Conservation (phyloP, 2,797 vertebrate genomes). For the Perodicticus potto region DNA sequence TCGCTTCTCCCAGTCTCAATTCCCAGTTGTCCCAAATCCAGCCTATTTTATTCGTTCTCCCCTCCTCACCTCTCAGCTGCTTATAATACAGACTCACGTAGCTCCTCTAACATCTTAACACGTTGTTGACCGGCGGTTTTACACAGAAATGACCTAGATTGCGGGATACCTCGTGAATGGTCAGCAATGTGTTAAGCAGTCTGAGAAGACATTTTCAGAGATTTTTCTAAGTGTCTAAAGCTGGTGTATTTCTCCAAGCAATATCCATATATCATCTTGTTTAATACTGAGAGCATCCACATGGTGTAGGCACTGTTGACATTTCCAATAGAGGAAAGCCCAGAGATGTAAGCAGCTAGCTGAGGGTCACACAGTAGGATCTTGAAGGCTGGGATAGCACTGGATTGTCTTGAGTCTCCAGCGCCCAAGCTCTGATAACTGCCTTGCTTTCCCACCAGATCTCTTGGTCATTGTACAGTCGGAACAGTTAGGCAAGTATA, state of each 20-base stretch:
- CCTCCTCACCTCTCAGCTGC: too few species aligned
- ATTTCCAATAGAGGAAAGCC: conserved; percentile 14
- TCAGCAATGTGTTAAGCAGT: background rate
- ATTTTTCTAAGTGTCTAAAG: conserved; percentile 40
- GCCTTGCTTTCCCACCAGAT: background rate
- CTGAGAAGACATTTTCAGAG: background rate
- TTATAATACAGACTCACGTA: too few species aligned
- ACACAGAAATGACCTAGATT: too few species aligned
- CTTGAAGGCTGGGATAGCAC: background rate
- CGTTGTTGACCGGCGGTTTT: too few species aligned
- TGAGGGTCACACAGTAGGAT: background rate
- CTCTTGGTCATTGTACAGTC: background rate
- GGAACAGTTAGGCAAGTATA: background rate
- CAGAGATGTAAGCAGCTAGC: background rate
- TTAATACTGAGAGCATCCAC: background rate
- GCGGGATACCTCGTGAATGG: too few species aligned
- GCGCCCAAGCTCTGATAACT: background rate
- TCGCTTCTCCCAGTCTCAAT: too few species aligned
- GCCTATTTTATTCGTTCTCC: too few species aligned
- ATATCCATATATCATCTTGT: background rate
- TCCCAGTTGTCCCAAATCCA: too few species aligned
- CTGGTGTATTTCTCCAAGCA: background rate
- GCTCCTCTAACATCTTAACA: too few species aligned
- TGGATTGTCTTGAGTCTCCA: background rate
- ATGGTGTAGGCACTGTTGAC: background rate